A percentile compares a stretch with the other conserved stretches of the same genome.
These are phyloP conservation scores for Scatophagus argus DNA, from an alignment of 2,113 vertebrate genomes.

Conservation along the genomic window DNA sequence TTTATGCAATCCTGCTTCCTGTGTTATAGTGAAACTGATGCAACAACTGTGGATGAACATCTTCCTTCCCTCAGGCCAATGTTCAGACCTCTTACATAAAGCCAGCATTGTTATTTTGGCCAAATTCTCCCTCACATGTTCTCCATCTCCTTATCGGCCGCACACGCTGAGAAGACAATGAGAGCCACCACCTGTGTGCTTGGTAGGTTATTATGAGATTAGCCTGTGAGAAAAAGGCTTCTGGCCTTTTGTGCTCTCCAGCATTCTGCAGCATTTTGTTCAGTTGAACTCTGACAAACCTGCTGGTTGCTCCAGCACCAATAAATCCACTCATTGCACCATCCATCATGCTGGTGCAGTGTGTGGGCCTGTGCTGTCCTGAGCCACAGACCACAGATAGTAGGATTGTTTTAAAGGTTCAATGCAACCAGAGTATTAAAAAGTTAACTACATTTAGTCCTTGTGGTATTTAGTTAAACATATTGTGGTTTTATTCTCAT, in stretches of 20 bases:
- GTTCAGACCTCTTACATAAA: conserved; percentile 40
- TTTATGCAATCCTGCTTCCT: conserved; percentile 19
- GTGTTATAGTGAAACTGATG: conserved; percentile 25
- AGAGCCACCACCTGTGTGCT: background rate
- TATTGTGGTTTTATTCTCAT: no score
- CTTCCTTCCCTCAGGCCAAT: conserved; percentile 24
- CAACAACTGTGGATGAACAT: conserved; percentile 41
- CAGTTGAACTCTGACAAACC: conserved; percentile 34
- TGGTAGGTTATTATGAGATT: conserved; percentile 41
- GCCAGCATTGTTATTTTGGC: conserved; percentile 20
- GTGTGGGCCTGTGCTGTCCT: background rate
- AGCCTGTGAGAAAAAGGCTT: conserved; percentile 17
- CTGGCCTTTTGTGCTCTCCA: conserved; percentile 33
- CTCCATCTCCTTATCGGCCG: background rate
- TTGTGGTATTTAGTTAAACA: background rate
- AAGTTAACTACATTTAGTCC: no score
- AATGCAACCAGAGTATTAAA: background rate
- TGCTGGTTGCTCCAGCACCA: conserved; percentile 17
- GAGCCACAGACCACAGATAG: background rate
- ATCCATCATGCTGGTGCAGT: conserved; percentile 40
- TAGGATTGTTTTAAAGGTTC: background rate
- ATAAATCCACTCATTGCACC: conserved; percentile 24
- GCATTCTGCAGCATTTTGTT: conserved; percentile 60
- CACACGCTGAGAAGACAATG: background rate
- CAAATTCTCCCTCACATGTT: conserved; percentile 19